Base-by-base conservation (phyloP, 2,888 invertebrate species). In the Eupithecia abbreviata region DNA sequence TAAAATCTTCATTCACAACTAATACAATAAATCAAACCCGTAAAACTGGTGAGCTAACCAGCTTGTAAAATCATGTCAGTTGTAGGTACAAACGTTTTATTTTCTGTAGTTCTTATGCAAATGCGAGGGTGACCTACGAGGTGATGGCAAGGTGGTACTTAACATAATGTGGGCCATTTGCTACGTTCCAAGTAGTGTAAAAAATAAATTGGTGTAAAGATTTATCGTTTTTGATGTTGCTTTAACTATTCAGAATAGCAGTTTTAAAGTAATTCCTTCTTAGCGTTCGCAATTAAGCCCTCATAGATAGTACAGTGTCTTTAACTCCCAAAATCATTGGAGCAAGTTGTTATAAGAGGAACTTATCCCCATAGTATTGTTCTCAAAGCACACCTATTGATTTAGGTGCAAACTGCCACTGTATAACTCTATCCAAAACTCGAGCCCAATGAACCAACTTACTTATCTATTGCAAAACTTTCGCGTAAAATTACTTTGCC, bases 381-480 rank as follows among this genome's bases (percentile, higher is more conserved):
- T 88, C 84, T 85, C 85, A 86, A 86, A 88, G 85, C 87, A 85
- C 5, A 69, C 30, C 47, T 90, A 91, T 90, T 91, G 90, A 92
- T 92, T 91, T 89, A 90, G 86, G 87, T 83, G 86, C 83, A 88
- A 89, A 90, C 85, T 88, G 89, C 84, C 87, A 89, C 89, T 91
- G 88, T 88, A 90, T 91, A 91, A 89, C 86, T 86, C 81, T 85
- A 90, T 89, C 89, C 85, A 86, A 89, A 89, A 87, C 85, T 80
- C 81, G 84, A 84, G 85, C 86, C 85, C 89, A 90, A 90, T 90
- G 89, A 89, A 85, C 82, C 86, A 80, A 90, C 85, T 90, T 89
- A 87, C 89, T 89, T 90, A 93, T 91, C 92, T 92, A 92, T 93
- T 92, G 90, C 88, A 86, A 90, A 93, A 93, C 90, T 93, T 93